A percentile compares a stretch with the other conserved stretches of the same genome.
phyloP scores from a whole-genome alignment of 1,140 invertebrate species.

The Drosophila malerkotliana region DNA sequence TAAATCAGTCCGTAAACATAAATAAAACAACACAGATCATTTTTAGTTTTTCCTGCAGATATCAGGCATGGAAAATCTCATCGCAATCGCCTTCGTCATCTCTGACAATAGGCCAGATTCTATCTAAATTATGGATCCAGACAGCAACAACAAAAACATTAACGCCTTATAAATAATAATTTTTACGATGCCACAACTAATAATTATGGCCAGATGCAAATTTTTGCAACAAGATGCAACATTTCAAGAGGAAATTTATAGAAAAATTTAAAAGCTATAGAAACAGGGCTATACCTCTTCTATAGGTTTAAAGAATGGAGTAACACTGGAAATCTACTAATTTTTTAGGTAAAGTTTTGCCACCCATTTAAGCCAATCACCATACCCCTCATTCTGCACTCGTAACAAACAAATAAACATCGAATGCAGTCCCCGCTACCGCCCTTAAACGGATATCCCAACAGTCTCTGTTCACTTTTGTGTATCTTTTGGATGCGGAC shows the following conservation, averaged over 20 bases:
- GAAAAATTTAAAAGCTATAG: background rate
- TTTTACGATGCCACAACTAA: constrained; percentile 59
- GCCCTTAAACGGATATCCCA: background rate
- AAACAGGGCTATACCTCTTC: background rate
- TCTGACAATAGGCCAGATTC: constrained; percentile 48
- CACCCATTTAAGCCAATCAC: background rate
- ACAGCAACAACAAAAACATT: constrained; percentile 32
- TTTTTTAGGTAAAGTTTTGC: background rate
- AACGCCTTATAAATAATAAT: constrained; percentile 70
- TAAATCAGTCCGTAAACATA: constrained; percentile 77
- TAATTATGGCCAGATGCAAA: constrained; percentile 15
- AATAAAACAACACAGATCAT: constrained; percentile 69
- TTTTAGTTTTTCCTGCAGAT: constrained; percentile 41
- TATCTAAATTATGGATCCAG: constrained; percentile 57
- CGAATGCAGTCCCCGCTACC: constrained; percentile 2
- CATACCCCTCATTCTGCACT: constrained; percentile 15
- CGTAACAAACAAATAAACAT: constrained; percentile 60
- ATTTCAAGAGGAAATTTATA: background rate
- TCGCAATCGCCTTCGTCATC: constrained; percentile 24
- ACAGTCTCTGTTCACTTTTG: constrained; percentile 25
- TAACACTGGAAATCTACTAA: too few species aligned
- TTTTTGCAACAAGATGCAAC: constrained; percentile 11
- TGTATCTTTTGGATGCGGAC: constrained; percentile 59
- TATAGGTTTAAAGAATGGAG: background rate
- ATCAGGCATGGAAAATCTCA: constrained; percentile 54